phyloP scores from a whole-genome alignment of 2,113 vertebrate species.

The Carassius gibelio region DNA sequence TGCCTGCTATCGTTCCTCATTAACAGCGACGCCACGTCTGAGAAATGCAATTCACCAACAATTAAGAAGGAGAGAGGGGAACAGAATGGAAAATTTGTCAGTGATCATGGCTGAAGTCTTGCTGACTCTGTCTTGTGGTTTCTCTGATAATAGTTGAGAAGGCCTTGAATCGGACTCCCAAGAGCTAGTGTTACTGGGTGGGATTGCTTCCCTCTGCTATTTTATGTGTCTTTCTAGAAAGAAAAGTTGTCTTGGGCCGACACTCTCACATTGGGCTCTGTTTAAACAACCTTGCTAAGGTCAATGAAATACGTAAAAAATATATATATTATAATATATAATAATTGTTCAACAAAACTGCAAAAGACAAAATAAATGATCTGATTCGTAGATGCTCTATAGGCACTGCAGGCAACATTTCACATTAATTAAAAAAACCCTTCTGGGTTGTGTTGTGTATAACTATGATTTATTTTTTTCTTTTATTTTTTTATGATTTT shows the following conservation, averaged over 20 bases:
- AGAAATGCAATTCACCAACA: slow-evolving; percentile 27
- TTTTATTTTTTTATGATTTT: background rate
- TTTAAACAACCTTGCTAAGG: background rate
- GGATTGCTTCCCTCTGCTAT: background rate
- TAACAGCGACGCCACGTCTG: slow-evolving; percentile 45
- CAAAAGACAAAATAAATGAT: background rate
- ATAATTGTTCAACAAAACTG: slow-evolving; percentile 4
- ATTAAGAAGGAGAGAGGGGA: background rate
- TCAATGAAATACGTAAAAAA: slow-evolving; percentile 12
- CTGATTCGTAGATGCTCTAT: background rate
- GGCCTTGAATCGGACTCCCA: background rate
- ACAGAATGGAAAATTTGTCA: background rate
- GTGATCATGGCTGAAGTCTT: slow-evolving; percentile 1
- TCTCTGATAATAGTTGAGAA: slow-evolving; percentile 2
- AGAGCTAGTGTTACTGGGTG: background rate
- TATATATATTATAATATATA: no score
- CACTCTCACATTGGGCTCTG: background rate
- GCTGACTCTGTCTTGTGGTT: slow-evolving; percentile 3
- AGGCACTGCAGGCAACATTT: background rate
- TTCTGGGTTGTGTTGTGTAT: background rate
- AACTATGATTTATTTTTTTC: no score
- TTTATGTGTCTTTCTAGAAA: background rate
- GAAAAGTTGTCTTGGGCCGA: background rate
- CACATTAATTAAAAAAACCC: background rate
- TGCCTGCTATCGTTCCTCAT: slow-evolving; percentile 51